phyloP scores from a whole-genome alignment of 2,888 invertebrate genomes.

The Erannis defoliaria region DNA sequence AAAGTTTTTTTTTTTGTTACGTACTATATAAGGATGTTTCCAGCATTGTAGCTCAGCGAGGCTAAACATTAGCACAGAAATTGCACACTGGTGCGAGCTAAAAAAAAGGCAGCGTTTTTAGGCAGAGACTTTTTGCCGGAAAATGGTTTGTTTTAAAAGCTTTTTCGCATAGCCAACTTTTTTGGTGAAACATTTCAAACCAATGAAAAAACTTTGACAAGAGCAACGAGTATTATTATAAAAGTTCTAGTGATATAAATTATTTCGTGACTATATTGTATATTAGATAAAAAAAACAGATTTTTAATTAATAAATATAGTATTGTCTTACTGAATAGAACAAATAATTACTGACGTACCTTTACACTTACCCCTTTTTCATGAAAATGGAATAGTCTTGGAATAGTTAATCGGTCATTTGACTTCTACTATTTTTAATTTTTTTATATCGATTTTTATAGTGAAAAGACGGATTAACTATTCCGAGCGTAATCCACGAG shows the following conservation, averaged over 20 bases:
- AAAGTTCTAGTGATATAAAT: neutral
- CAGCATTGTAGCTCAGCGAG: neutral
- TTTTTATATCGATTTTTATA: no score
- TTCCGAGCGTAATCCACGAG: no score
- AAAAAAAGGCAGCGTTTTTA: conserved; percentile 31
- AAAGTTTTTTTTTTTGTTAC: neutral
- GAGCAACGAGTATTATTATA: conserved; percentile 25
- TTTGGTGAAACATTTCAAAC: conserved; percentile 40
- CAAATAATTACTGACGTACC: no score
- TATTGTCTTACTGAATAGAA: no score
- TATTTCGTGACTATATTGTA: no score
- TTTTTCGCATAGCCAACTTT: conserved; percentile 44
- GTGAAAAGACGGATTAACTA: no score
- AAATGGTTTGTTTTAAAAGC: conserved; percentile 47
- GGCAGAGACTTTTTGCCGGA: conserved; percentile 29
- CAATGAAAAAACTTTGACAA: conserved; percentile 41
- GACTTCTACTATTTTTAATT: no score
- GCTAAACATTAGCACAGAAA: conserved; percentile 7
- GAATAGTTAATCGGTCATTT: no score
- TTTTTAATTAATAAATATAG: no score
- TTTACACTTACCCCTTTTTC: no score
- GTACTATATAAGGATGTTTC: neutral
- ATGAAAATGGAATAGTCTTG: no score
- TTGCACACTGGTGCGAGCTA: conserved; percentile 5
- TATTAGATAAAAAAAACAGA: no score